Evolutionary conservation across 1,140 invertebrate genomes (phyloP).

Genomic region (Drosophila prosaltans): DNA sequence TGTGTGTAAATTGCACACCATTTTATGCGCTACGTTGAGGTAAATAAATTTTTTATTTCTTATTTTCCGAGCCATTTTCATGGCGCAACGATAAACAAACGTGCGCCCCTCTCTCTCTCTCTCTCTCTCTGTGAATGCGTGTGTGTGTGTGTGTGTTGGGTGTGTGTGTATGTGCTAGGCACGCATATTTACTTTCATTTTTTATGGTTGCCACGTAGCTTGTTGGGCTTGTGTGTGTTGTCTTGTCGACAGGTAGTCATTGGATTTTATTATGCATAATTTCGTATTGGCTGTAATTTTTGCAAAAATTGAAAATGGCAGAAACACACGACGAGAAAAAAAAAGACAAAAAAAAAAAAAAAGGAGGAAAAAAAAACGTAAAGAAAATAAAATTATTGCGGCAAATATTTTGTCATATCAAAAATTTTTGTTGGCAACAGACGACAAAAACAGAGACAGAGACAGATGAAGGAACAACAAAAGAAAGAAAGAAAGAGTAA

Average conservation of each 20-base stretch:
- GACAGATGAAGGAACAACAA: not conserved
- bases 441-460: conserved; percentile 1
- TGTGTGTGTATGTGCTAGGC: conserved; percentile 34
- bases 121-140: not conserved
- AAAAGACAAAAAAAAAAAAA: conserved; percentile 14
- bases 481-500: not conserved
- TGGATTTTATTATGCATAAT: conserved; percentile 81
- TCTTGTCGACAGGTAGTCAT: conserved; percentile 74
- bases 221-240: conserved; percentile 38
- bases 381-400: conserved; percentile 63
- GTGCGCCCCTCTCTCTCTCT: not conserved
- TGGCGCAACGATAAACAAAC: conserved; percentile 71
- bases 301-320: conserved; percentile 80
- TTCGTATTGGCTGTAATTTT: conserved; percentile 80
- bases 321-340: conserved; percentile 45
- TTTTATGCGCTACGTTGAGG: conserved; percentile 49
- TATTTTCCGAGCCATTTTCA: conserved; percentile 75
- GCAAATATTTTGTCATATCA: conserved; percentile 72
- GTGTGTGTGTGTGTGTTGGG: conserved; percentile 2
- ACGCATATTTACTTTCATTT: conserved; percentile 69
- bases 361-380: conserved; percentile 25
- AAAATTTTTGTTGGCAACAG: conserved; percentile 49
- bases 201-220: conserved; percentile 60
- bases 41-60: conserved; percentile 77
- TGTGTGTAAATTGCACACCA: conserved; percentile 18